These are phyloP conservation scores for Larimichthys crocea DNA, from an alignment of 2,113 vertebrate genomes.

Conservation along the genomic window DNA sequence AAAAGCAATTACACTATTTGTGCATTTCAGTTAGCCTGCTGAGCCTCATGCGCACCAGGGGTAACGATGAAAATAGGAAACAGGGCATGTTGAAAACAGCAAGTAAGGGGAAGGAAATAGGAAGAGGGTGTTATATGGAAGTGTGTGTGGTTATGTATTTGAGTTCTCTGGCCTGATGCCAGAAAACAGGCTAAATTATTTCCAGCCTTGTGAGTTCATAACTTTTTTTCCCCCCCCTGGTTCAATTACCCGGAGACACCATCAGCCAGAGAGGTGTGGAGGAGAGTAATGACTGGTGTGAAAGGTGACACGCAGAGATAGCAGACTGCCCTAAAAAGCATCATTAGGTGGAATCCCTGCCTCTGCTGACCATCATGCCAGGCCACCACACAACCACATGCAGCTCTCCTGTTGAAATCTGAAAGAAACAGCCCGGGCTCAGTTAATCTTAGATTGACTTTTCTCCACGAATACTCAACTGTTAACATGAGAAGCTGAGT, in stretches of 20 bases:
- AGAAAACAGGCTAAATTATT: constrained; percentile 61
- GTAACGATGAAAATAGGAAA: constrained; percentile 54
- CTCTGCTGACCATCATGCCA: constrained; percentile 26
- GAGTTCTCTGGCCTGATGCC: constrained; percentile 40
- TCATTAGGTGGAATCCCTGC: constrained; percentile 50
- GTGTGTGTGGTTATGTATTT: constrained; percentile 30
- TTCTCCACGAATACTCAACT: neutral
- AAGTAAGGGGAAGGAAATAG: constrained; percentile 47
- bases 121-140: constrained; percentile 16
- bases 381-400: constrained; percentile 14
- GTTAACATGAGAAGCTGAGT: constrained; percentile 1
- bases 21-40: constrained; percentile 69
- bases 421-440: neutral
- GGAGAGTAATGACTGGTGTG: constrained; percentile 56
- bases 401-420: constrained; percentile 20
- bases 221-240: constrained; percentile 26
- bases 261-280: constrained; percentile 55
- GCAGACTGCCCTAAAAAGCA: constrained; percentile 52
- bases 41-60: constrained; percentile 42
- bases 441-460: neutral
- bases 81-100: constrained; percentile 51
- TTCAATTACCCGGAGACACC: constrained; percentile 66
- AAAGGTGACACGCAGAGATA: constrained; percentile 60
- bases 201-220: constrained; percentile 61
- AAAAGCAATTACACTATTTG: constrained; percentile 82